Conservation (phyloP, 2,113 vertebrate genomes). For the Varanus salvator region DNA sequence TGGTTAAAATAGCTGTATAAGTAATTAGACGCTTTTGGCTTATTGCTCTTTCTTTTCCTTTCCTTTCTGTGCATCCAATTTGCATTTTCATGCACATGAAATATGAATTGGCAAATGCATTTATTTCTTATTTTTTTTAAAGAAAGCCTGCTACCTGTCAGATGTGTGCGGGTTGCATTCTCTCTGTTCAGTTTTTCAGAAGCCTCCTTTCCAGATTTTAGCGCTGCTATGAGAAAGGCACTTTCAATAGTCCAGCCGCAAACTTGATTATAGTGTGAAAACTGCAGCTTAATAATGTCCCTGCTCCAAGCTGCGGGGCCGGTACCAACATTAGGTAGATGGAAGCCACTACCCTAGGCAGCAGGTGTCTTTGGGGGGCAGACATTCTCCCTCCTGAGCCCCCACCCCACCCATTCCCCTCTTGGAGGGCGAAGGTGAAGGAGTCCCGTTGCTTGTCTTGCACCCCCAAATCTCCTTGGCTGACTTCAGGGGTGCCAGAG, state of each 20-base stretch:
- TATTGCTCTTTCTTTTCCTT: constrained; percentile 51
- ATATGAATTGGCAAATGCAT: constrained; percentile 30
- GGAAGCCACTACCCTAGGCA: no score
- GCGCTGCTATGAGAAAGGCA: no score
- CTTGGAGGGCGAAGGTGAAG: no score
- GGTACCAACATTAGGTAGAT: no score
- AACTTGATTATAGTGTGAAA: not conserved
- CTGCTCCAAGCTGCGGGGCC: not conserved
- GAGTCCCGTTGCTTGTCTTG: no score
- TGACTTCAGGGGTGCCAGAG: no score
- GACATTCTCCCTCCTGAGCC: no score
- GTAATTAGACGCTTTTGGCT: constrained; percentile 72
- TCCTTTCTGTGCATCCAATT: constrained; percentile 48
- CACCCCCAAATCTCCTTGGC: no score
- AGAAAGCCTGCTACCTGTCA: no score
- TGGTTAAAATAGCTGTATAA: constrained; percentile 82
- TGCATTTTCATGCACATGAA: constrained; percentile 41
- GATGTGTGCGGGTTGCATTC: not conserved
- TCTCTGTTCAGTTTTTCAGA: not conserved
- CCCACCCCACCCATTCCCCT: no score
- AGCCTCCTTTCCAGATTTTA: not conserved
- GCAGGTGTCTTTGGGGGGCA: no score
- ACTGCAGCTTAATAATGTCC: no score
- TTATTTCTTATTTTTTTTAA: constrained; percentile 24
- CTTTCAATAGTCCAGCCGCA: not conserved